Evolutionary conservation across 1,140 invertebrate genomes (phyloP).

Genomic region (Saccostrea echinata): DNA sequence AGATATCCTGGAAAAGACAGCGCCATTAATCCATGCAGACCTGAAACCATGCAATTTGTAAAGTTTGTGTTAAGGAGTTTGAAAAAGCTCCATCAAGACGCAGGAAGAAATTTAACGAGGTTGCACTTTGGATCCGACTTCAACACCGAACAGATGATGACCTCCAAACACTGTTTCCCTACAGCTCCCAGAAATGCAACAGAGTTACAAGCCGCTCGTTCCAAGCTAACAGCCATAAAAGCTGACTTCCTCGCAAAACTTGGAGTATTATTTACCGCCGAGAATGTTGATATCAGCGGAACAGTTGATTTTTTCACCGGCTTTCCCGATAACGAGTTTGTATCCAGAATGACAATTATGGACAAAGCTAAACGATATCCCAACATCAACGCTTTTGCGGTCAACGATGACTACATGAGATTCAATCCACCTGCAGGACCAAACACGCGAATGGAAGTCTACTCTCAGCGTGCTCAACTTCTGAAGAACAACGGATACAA

Average conservation of each 20-base stretch:
- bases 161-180: slow-evolving; percentile 25
- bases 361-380: slow-evolving; percentile 2
- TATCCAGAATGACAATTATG: slow-evolving; percentile 9
- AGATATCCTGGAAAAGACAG: slow-evolving; percentile 36
- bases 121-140: slow-evolving; percentile 19
- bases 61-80: not conserved
- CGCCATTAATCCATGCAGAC: slow-evolving; percentile 39
- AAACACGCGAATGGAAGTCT: not conserved
- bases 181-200: slow-evolving; percentile 6
- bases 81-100: not conserved
- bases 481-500: slow-evolving; percentile 23
- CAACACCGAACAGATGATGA: slow-evolving; percentile 26
- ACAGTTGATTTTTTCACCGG: slow-evolving; percentile 18
- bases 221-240: not conserved
- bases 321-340: not conserved
- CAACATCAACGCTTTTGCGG: not conserved
- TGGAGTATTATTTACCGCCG: not conserved
- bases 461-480: not conserved
- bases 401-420: slow-evolving; percentile 16
- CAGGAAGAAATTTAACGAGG: not conserved
- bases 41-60: slow-evolving; percentile 30
- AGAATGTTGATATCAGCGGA: not conserved
- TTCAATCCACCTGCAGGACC: not conserved
- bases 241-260: not conserved
- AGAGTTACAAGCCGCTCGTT: slow-evolving; percentile 2